phyloP scores from a whole-genome alignment of 2,113 vertebrate species.

The Ptilorrhoa leucosticta region DNA sequence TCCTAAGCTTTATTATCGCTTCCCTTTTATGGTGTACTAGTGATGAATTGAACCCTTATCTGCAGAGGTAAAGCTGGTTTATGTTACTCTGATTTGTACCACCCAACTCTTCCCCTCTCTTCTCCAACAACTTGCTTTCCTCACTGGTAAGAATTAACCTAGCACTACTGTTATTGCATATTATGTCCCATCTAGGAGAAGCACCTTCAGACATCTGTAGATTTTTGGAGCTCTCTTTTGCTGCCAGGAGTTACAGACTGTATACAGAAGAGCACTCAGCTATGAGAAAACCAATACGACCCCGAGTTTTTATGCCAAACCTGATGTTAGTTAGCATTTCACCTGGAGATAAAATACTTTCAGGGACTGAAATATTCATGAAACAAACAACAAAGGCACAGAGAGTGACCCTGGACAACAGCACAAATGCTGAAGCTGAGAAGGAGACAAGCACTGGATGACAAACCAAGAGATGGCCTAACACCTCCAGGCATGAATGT shows the following conservation, averaged over 20 bases:
- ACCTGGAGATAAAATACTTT: not conserved
- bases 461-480: not conserved
- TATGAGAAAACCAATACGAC: not conserved
- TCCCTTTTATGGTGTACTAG: accelerated
- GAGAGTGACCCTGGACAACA: not conserved
- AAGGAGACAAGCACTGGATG: not conserved
- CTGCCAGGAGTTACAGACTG: not conserved
- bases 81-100: not conserved
- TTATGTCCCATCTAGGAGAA: not conserved
- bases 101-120: not conserved
- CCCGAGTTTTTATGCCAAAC: not conserved
- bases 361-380: not conserved
- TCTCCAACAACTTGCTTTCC: not conserved
- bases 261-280: not conserved
- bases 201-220: not conserved
- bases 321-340: not conserved
- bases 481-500: not conserved
- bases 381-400: not conserved
- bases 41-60: not conserved
- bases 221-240: not conserved
- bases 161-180: not conserved
- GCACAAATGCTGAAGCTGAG: accelerated
- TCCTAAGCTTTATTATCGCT: not conserved
- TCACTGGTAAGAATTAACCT: not conserved
- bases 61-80: not conserved